A percentile compares a stretch with the other conserved stretches of the same genome.
These are phyloP conservation scores for Agrotis clavis DNA, from an alignment of 2,888 invertebrate genomes.

Conservation along the genomic window DNA sequence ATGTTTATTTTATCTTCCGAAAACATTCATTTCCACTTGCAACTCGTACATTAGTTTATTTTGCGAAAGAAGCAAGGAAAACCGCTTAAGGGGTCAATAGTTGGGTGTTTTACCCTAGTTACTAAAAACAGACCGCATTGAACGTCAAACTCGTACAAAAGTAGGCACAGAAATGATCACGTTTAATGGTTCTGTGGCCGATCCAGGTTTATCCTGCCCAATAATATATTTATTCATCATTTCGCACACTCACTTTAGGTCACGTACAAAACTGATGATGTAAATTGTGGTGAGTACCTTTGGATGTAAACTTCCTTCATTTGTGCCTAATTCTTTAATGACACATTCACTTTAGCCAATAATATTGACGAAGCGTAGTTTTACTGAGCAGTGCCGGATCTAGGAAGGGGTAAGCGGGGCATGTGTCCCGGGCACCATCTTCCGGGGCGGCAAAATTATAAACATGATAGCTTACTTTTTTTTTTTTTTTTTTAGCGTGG, in stretches of 20 bases:
- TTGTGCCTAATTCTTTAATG: constrained; percentile 14
- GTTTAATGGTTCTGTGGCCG: constrained; percentile 35
- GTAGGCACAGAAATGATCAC: constrained; percentile 2
- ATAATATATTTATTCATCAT: constrained; percentile 39
- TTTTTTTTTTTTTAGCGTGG: too few relatives aligned
- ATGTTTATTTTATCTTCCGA: too few relatives aligned
- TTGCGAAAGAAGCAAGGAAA: too few relatives aligned
- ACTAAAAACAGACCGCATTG: constrained; percentile 17
- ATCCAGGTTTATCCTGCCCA: constrained; percentile 29
- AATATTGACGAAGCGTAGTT: background rate
- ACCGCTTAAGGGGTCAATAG: too few relatives aligned
- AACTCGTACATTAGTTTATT: too few relatives aligned
- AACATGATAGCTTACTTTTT: too few relatives aligned
- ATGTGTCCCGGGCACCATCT: too few relatives aligned
- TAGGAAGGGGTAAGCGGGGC: too few relatives aligned
- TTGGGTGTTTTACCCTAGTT: too few relatives aligned
- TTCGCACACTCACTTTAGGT: constrained; percentile 14
- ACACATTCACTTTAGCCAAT: constrained; percentile 9
- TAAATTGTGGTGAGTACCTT: constrained; percentile 10
- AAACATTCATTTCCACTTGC: too few relatives aligned
- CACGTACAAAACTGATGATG: constrained; percentile 33
- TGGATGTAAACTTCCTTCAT: constrained; percentile 10
- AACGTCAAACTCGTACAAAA: constrained; percentile 13
- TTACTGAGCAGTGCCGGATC: background rate
- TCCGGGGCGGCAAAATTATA: too few relatives aligned